These are phyloP conservation scores for Arizona elegans DNA, from an alignment of 2,113 vertebrate genomes.

Conservation along the genomic window DNA sequence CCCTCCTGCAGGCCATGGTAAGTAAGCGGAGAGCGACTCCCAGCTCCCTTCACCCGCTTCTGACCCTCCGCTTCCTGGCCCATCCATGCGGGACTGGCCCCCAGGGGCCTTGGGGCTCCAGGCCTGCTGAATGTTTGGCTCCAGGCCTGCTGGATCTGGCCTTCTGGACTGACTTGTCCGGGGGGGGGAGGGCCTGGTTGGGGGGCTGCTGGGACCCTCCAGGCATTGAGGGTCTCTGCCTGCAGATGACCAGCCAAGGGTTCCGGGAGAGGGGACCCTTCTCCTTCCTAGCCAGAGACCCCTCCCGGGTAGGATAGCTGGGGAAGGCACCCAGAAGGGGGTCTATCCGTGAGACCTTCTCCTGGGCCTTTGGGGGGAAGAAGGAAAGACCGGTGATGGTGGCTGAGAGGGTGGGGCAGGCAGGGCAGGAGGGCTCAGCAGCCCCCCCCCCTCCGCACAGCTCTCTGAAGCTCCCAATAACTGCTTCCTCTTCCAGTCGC, in stretches of 20 bases:
- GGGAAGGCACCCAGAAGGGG: too few species aligned
- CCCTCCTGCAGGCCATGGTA: constrained; percentile 91
- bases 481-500: constrained; percentile 75
- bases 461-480: background rate
- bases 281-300: background rate
- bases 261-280: background rate
- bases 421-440: background rate
- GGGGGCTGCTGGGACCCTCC: too few species aligned
- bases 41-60: background rate
- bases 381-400: background rate
- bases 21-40: constrained; percentile 79
- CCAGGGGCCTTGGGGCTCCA: background rate
- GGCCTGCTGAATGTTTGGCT: background rate
- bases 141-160: background rate
- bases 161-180: too few species aligned
- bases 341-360: background rate
- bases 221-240: background rate
- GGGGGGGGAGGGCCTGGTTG: background rate
- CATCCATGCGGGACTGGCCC: too few species aligned
- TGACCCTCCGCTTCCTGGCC: background rate
- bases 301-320: background rate
- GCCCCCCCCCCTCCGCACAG: background rate
- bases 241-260: background rate
- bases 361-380: background rate
- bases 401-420: background rate